These are phyloP conservation scores for Fragum whitleyi DNA, from an alignment of 2,888 invertebrate species.

Conservation along the genomic window DNA sequence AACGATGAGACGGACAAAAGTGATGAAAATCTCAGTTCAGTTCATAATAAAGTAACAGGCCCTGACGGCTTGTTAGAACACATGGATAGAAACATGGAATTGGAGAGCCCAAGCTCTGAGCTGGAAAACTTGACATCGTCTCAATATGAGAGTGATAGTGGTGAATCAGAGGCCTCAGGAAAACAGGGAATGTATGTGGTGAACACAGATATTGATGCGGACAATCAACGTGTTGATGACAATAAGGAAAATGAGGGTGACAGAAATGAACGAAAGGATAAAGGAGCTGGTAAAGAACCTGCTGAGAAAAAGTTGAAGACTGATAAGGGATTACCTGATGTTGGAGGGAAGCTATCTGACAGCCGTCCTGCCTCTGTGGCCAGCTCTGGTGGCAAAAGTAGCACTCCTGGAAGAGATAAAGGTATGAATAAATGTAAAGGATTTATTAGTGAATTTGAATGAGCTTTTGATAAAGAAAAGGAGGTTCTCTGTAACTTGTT, in stretches of 20 bases:
- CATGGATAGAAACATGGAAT: conserved; percentile 39
- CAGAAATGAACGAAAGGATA: not conserved
- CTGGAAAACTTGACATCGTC: conserved; percentile 36
- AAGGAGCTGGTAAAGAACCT: conserved; percentile 36
- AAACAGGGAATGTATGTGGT: conserved; percentile 51
- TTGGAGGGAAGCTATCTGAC: conserved; percentile 54
- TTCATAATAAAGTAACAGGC: conserved; percentile 6
- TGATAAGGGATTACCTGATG: conserved; percentile 54
- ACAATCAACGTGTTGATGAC: not conserved
- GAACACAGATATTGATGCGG: conserved; percentile 20
- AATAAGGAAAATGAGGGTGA: conserved; percentile 30
- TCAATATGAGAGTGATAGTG: conserved; percentile 40
- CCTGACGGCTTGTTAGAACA: conserved; percentile 5
- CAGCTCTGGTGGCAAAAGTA: conserved; percentile 59
- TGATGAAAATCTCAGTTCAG: conserved; percentile 2
- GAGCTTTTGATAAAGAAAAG: no score
- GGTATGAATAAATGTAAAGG: conserved; percentile 30
- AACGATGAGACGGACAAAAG: conserved; percentile 33
- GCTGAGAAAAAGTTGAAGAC: conserved; percentile 41
- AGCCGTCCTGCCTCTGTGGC: conserved; percentile 64
- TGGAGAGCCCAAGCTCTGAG: conserved; percentile 61
- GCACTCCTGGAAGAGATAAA: conserved; percentile 56
- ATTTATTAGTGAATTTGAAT: not conserved
- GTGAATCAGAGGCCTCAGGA: conserved; percentile 51
- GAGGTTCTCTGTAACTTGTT: not conserved